Percentiles rank a stretch among this genome's conserved stretches.
Evolutionary conservation across 2,797 vertebrate species (phyloP).

Genomic region (Clamator glandarius): DNA sequence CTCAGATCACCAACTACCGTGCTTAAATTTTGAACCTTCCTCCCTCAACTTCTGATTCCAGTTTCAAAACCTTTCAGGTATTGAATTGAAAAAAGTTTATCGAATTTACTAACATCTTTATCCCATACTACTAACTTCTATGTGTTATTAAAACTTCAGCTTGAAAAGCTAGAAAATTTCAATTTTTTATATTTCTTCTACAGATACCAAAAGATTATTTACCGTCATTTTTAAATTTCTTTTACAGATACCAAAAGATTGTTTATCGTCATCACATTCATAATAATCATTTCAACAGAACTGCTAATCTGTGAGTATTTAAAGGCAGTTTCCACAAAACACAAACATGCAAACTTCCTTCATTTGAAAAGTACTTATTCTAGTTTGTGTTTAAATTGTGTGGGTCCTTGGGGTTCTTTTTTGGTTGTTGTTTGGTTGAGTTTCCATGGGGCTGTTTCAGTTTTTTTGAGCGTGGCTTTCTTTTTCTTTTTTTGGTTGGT

Average conservation of each 20-base stretch:
- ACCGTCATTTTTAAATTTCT: neutral
- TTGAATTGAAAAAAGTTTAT: neutral
- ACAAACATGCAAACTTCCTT: neutral
- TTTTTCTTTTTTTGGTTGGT: neutral
- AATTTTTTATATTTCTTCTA: neutral
- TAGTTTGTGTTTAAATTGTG: neutral
- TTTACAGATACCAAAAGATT: neutral
- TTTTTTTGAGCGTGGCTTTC: neutral
- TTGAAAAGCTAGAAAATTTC: neutral
- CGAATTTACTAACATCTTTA: neutral
- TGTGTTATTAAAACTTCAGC: neutral
- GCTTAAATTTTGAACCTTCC: neutral
- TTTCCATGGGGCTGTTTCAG: fast-evolving
- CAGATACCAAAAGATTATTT: neutral
- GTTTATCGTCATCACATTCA: neutral
- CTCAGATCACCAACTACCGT: neutral
- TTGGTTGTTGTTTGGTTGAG: neutral
- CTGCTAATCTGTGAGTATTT: neutral
- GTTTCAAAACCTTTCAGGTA: neutral
- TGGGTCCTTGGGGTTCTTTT: neutral
- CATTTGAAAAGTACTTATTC: neutral
- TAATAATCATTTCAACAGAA: neutral
- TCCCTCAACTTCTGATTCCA: neutral
- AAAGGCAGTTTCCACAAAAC: neutral
- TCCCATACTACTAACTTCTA: neutral